A percentile compares a stretch with the other conserved stretches of the same genome.
Conservation (phyloP, 2,888 invertebrate species). For the Diloba caeruleocephala region DNA sequence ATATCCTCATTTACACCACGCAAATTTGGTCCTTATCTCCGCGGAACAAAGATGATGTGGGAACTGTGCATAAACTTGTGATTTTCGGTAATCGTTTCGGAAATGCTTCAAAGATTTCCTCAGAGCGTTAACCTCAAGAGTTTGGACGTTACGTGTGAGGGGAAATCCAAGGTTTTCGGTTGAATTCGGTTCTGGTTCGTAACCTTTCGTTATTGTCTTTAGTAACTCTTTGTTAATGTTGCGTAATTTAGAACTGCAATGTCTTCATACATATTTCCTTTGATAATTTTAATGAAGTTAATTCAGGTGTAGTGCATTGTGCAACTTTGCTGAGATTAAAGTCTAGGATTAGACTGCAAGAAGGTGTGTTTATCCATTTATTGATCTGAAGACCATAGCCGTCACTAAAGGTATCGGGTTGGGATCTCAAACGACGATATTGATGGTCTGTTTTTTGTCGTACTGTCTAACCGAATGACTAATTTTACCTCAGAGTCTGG, state of each 20-base stretch:
- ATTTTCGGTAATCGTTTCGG: conserved; percentile 51
- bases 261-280: conserved; percentile 5
- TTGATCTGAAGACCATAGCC: too few relatives aligned
- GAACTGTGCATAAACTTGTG: conserved; percentile 21
- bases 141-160: conserved; percentile 50
- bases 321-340: too few relatives aligned
- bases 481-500: too few relatives aligned
- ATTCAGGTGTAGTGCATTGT: background rate
- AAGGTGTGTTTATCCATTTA: too few relatives aligned
- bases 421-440: too few relatives aligned
- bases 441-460: too few relatives aligned
- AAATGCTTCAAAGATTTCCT: conserved; percentile 63
- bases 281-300: background rate
- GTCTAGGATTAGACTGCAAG: too few relatives aligned
- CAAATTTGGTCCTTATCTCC: conserved; percentile 30
- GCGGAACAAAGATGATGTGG: conserved; percentile 8
- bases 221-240: conserved; percentile 38
- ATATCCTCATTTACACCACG: conserved; percentile 6
- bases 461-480: too few relatives aligned
- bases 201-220: conserved; percentile 44
- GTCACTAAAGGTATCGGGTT: too few relatives aligned
- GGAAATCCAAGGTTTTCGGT: conserved; percentile 53
- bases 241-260: conserved; percentile 10
- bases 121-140: conserved; percentile 58
- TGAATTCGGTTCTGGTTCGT: conserved; percentile 46